phyloP scores from a whole-genome alignment of 2,888 invertebrate species.

The Gasteruption jaculator region DNA sequence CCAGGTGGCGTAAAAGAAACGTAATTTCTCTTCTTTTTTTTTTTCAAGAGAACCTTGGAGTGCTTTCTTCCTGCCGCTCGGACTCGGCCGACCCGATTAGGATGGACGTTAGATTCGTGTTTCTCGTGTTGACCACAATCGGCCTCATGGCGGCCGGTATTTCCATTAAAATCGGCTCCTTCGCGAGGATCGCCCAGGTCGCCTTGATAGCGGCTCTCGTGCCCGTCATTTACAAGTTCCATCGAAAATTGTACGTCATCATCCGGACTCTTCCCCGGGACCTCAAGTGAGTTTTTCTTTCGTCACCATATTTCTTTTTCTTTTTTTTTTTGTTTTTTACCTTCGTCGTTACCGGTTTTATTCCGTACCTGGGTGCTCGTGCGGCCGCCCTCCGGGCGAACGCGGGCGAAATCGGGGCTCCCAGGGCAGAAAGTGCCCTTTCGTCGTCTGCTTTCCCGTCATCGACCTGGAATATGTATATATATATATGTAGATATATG shows the following conservation, averaged over 20 bases:
- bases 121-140: constrained; percentile 38
- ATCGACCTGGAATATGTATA: too few species aligned
- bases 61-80: too few species aligned
- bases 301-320: neutral
- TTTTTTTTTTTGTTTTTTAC: neutral
- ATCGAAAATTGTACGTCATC: constrained; percentile 42
- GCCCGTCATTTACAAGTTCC: constrained; percentile 39
- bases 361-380: too few species aligned
- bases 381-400: too few species aligned
- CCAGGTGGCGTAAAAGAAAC: too few species aligned
- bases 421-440: too few species aligned
- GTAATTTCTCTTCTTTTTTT: too few species aligned
- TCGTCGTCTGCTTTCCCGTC: too few species aligned
- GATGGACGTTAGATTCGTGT: constrained; percentile 43
- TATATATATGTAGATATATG: too few species aligned
- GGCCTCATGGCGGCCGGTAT: constrained; percentile 41
- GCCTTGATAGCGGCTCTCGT: constrained; percentile 35
- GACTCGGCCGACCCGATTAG: constrained; percentile 23
- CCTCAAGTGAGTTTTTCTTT: constrained; percentile 36
- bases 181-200: constrained; percentile 38
- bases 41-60: too few species aligned
- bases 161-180: constrained; percentile 35
- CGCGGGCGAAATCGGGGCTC: too few species aligned
- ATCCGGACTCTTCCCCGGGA: constrained; percentile 43
- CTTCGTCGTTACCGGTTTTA: too few species aligned